Base-by-base conservation (phyloP, 2,797 vertebrate genomes). In the Schizopygopsis malacanthus region DNA sequence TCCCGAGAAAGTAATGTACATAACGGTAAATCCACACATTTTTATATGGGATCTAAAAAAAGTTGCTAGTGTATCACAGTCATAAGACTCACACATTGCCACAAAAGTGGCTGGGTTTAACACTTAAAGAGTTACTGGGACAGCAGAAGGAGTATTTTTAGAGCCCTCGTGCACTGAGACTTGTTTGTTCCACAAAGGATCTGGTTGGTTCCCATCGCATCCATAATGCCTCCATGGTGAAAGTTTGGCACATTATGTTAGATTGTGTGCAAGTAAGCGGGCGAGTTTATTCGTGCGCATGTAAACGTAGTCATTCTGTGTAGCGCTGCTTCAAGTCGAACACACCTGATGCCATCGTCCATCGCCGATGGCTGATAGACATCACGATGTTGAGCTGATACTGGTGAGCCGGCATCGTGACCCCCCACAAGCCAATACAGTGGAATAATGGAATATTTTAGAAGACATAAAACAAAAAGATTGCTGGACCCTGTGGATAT, bases 191-290 rank as follows among this genome's bases (percentile, higher is more conserved):
- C 73, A 84, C 79, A 81, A 69, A 86, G 41, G 78, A 20, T 13
- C 52, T 28, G 78, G 16, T 84, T 86, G 54, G 72, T 72, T 86
- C 85, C 78, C 87, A 84, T 59, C 33, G 41, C 76, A 86, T 84
- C 70, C 50, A 63, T 80, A 84, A 69, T 65, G 52, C 70, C 61
- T 50, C 81, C 25, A 80, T 61, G 65, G 79, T 79, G 39, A 37
- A 82, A 77, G 52, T 80, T 63, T 86, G 85, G 76, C 87, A 72
- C 70, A 77, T 69, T 75, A 43, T 72, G 37, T 54, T 56, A 20
- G 85, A 39, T 25, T 76, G 63, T 70, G 63, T 77, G 50, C 0
- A 16, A 45, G 39, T 15, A 65, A 70, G 63, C 6, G 10, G 47
- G 18, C 13, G 25, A 67, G 59, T 0, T 2, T 54, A 33, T 33